Evolutionary conservation across 2,888 invertebrate genomes (phyloP).

Genomic region (Pelosia muscerda): DNA sequence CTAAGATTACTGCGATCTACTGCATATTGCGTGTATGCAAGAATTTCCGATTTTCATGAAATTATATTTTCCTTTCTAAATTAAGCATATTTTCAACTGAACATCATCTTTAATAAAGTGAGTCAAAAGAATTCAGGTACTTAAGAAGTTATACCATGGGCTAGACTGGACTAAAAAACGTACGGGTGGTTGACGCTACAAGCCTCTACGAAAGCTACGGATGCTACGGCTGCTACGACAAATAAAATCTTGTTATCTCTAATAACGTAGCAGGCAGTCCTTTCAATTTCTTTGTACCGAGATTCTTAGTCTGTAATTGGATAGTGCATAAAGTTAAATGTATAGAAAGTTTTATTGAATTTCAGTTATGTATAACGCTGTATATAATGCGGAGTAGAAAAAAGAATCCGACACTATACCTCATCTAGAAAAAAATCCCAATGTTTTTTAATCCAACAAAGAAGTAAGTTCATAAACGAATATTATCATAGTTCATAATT

Average conservation of each 20-base stretch:
- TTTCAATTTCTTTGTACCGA: conserved; percentile 41
- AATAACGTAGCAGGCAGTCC: conserved; percentile 24
- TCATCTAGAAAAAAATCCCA: not conserved
- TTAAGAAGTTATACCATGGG: not conserved
- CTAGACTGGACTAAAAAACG: not conserved
- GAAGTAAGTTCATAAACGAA: not conserved
- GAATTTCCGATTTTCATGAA: too few relatives aligned
- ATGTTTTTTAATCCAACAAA: not conserved
- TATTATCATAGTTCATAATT: not conserved
- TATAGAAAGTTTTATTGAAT: conserved; percentile 15
- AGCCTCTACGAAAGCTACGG: conserved; percentile 18
- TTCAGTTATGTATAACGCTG: not conserved
- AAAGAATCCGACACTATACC: not conserved
- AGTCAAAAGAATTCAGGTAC: not conserved
- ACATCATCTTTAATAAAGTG: not conserved
- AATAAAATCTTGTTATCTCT: conserved; percentile 41
- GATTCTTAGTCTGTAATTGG: conserved; percentile 42
- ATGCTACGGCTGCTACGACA: conserved; percentile 34
- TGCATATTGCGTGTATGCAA: not conserved
- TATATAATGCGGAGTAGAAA: not conserved
- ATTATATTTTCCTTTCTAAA: too few relatives aligned
- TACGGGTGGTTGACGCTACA: conserved; percentile 18
- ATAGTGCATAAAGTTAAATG: conserved; percentile 23
- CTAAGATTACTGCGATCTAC: not conserved
- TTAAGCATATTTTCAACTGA: too few relatives aligned